Base-by-base conservation (phyloP, 2,888 invertebrate genomes). In the Heteromurus nitidus region DNA sequence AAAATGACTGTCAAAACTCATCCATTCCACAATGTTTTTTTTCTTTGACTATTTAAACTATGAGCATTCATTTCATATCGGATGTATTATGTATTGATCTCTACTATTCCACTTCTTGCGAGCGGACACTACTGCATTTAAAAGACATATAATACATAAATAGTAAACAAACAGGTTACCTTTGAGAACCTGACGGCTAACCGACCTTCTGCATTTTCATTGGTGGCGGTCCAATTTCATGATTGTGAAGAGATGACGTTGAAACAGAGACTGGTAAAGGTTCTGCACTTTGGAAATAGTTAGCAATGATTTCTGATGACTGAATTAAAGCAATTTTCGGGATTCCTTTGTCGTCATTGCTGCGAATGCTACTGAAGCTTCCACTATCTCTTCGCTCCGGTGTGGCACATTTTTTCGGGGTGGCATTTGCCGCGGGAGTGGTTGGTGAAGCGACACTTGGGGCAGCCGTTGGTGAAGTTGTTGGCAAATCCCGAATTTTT, bases 301-400 rank as follows among this genome's bases (percentile, higher is more conserved):
- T 80, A 20, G 80, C 80, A 16, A 80, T 80, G 64, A 80, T 74
- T 80, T 80, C 80, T 24, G 80, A 74, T 53, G 80, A 80, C 69
- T 80, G 80, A n/a, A 80, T 68, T 74, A 80, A 74, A 53, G 80
- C 80, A 30, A 80, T 80, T 69, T 80, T 80, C n/a, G 80, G 80
- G 18, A 80, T 80, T 36, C 80, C 80, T 36, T 80, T 74, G 30
- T 69, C 74, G 64, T 74, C 74, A 3, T 58, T 72, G 20, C 73
- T 74, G 67, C 80, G 73, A 36, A 80, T 44, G 58, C 67, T 80
- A 22, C 80, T 80, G 26, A 80, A 80, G 60, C 80, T 80, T 53
- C 80, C 80, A 28, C 69, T 69, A 44, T 74, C 69, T n/a, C 74
- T 58, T 16, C 80, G 68, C 50, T 69, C 55, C n/a, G 30, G 24